Percentiles rank a stretch among this genome's conserved stretches.
Evolutionary conservation across 2,797 vertebrate species (phyloP).

Genomic region (Aplochiton taeniatus): DNA sequence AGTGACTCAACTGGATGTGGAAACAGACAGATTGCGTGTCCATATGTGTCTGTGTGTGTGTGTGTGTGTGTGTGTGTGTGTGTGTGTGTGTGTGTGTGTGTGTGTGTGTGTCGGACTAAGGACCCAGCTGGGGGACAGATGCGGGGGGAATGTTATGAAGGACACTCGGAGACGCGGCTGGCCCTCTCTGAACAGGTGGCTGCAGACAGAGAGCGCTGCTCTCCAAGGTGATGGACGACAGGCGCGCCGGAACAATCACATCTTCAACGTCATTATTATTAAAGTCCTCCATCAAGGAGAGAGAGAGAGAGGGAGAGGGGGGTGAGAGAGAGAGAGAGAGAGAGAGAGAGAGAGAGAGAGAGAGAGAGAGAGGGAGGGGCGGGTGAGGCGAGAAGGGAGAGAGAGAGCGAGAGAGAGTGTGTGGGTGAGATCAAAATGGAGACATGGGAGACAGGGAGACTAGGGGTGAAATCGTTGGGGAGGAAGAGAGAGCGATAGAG

Average conservation of each 20-base stretch:
- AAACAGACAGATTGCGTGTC: neutral
- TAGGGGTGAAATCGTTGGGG: neutral
- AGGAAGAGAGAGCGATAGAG: slow-evolving; percentile 11
- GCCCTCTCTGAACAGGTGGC: slow-evolving; percentile 49
- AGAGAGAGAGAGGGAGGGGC: neutral
- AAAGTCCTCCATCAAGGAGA: slow-evolving; percentile 7
- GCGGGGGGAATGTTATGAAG: slow-evolving; percentile 29
- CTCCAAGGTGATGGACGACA: slow-evolving; percentile 43
- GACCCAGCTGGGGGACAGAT: slow-evolving; percentile 23
- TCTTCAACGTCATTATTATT: slow-evolving; percentile 23
- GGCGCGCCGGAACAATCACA: slow-evolving; percentile 25
- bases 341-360: slow-evolving; percentile 4
- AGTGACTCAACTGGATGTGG: too few relatives aligned
- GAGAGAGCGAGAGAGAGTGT: slow-evolving; percentile 2
- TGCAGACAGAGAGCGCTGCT: slow-evolving; percentile 36
- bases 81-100: neutral
- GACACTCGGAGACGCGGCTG: slow-evolving; percentile 21
- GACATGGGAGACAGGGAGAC: too few relatives aligned
- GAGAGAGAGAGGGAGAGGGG: slow-evolving; percentile 5
- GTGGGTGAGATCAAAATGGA: neutral
- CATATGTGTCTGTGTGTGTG: neutral
- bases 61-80: too few relatives aligned
- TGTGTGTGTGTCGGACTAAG: slow-evolving; percentile 29
- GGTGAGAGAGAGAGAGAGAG: neutral
- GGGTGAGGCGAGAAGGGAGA: too few relatives aligned